phyloP scores from a whole-genome alignment of 1,140 invertebrate genomes.

The Oryctes rhinoceros region DNA sequence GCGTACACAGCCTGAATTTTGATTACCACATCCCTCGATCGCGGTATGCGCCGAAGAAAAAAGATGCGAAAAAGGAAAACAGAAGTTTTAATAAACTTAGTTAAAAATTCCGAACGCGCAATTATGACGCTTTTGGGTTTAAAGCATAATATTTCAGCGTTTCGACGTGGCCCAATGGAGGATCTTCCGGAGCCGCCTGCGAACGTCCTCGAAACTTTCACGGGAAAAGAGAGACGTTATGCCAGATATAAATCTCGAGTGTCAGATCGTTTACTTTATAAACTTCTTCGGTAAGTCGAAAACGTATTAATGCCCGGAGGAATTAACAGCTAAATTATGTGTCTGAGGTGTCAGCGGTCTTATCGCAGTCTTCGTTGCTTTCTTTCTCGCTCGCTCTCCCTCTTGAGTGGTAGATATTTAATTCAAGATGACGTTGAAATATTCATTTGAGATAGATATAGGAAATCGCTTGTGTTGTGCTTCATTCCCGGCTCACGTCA shows the following conservation, averaged over 20 bases:
- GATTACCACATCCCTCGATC: neutral
- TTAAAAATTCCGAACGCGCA: constrained; percentile 14
- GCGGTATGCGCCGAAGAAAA: neutral
- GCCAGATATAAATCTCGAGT: neutral
- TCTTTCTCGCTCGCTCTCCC: neutral
- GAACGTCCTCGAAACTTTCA: neutral
- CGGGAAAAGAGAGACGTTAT: neutral
- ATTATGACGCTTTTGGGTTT: constrained; percentile 8
- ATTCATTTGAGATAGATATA: no score
- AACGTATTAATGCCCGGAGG: constrained; percentile 15
- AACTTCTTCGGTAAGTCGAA: neutral
- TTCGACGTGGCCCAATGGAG: neutral
- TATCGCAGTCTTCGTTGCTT: neutral
- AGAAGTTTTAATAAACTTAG: constrained; percentile 11
- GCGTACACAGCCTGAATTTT: neutral
- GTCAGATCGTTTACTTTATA: neutral
- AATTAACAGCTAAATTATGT: constrained; percentile 1
- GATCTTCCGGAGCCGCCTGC: neutral
- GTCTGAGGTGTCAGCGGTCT: neutral
- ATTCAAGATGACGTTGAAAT: no score
- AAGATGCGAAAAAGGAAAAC: neutral
- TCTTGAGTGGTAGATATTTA: no score
- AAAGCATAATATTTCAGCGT: neutral
- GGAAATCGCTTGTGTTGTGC: no score
- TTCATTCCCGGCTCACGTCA: no score